Evolutionary conservation across 2,888 invertebrate genomes (phyloP), one percentile per base, ranked within the genome.

Genomic region (Pheosia tremula): DNA sequence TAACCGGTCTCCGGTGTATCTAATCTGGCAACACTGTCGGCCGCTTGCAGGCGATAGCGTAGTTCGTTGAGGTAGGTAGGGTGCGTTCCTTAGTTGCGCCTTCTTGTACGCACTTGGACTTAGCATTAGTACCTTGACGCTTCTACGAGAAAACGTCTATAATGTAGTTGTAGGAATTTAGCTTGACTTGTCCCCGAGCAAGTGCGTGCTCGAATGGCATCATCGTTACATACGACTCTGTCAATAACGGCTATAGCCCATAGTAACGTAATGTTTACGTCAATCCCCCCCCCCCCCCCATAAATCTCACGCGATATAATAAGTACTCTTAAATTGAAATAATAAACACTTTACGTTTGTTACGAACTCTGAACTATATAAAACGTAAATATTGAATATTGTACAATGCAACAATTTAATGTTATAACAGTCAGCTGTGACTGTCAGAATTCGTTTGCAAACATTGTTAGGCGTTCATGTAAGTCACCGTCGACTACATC

Each of bases 401-500:
- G 67, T 57, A 61, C 71, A 77, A 78, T 78, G 77, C 78, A 78
- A 80, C 70, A 74, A 75, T 68, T 24, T 71, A 76, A 75, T 77
- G 64, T 64, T 74, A 56, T 61, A 60, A 74, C 64, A 67, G 63
- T 74, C 69, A 72, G 74, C 73, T 68, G 65, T 70, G 75, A 81
- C 74, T 77, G 72, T 77, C 81, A 80, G 75, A 75, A 68, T 71
- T 77, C 71, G 69, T 75, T 69, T 69, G 72, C 70, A 78, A 79
- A 79, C 77, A 77, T 70, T 56, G 59, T 60, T 53, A 63, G 71
- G 72, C 71, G 62, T 61, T 61, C 67, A 63, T 64, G 58, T 66
- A 67, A 72, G 79, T 79, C 79, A 77, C 77, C 77, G 74, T 71
- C 64, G 79, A 91, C 92, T 89, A 81, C 92, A 91, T 89, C 85